A percentile compares a stretch with the other conserved stretches of the same genome.
Evolutionary conservation across 2,797 vertebrate genomes (phyloP).

Genomic region (Tenualosa ilisha): DNA sequence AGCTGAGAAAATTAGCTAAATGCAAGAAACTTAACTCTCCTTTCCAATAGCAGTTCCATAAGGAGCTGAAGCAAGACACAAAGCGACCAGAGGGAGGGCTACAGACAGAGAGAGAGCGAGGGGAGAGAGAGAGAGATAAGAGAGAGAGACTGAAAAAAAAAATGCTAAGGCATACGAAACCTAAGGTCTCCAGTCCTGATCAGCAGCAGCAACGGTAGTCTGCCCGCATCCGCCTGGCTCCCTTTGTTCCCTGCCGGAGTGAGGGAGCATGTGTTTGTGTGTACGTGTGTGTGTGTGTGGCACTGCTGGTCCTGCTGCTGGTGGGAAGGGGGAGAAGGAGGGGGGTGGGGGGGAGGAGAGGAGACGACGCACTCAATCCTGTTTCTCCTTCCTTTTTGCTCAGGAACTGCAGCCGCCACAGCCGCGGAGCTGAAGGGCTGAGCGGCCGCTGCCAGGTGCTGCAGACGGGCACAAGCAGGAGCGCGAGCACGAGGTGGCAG

Average conservation of each 20-base stretch:
- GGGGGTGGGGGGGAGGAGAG: slow-evolving; percentile 34
- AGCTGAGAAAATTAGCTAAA: slow-evolving; percentile 64
- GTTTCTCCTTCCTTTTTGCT: slow-evolving; percentile 66
- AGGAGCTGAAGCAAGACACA: slow-evolving; percentile 34
- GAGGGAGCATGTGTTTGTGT: slow-evolving; percentile 53
- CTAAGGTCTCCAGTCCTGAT: slow-evolving; percentile 56
- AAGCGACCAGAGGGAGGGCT: not conserved
- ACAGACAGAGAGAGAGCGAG: not conserved
- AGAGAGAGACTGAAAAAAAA: slow-evolving; percentile 39
- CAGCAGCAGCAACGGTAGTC: slow-evolving; percentile 46
- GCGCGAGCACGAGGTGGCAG: slow-evolving; percentile 40
- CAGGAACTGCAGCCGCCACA: slow-evolving; percentile 57
- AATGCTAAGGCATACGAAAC: slow-evolving; percentile 48
- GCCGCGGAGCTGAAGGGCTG: slow-evolving; percentile 63
- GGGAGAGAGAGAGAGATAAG: not conserved
- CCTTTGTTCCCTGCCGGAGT: slow-evolving; percentile 69
- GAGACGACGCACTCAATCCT: slow-evolving; percentile 55
- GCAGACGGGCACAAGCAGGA: slow-evolving; percentile 51
- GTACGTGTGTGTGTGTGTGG: slow-evolving; percentile 54
- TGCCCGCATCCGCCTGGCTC: slow-evolving; percentile 47
- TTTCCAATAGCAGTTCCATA: slow-evolving; percentile 64
- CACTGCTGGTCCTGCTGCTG: slow-evolving; percentile 37
- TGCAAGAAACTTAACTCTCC: slow-evolving; percentile 69
- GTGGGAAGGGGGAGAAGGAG: slow-evolving; percentile 47
- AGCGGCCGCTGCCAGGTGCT: slow-evolving; percentile 64